Conservation (phyloP, 2,797 vertebrate genomes). For the Glossophaga mutica region DNA sequence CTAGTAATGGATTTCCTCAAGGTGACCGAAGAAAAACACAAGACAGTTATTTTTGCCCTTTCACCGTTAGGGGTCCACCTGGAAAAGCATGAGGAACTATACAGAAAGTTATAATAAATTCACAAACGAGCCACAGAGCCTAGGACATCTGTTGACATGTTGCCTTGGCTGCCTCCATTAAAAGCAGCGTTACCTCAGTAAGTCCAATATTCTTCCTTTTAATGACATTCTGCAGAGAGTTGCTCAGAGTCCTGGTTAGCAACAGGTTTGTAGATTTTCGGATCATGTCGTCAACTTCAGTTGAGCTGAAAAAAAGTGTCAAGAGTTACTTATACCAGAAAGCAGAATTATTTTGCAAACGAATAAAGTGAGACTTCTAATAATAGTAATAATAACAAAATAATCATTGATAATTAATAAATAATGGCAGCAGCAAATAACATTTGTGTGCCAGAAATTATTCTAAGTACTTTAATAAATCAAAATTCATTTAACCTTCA, state of each 20-base stretch:
- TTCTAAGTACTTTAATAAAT: background rate
- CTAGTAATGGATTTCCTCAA: background rate
- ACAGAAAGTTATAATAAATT: background rate
- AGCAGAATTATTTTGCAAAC: background rate
- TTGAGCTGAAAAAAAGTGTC: slow-evolving; percentile 85
- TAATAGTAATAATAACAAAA: background rate
- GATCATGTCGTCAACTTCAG: slow-evolving; percentile 98
- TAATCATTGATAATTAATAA: background rate
- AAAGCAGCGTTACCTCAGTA: slow-evolving; percentile 87
- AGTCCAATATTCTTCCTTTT: slow-evolving; percentile 96
- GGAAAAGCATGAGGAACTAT: background rate
- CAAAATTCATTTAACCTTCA: background rate
- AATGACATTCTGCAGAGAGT: slow-evolving; percentile 94
- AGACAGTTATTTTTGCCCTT: background rate
- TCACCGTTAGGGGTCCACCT: background rate
- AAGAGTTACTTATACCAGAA: background rate
- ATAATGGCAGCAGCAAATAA: background rate
- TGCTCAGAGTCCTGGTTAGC: slow-evolving; percentile 93
- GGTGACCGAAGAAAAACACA: background rate
- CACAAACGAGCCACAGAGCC: background rate
- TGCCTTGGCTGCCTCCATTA: background rate
- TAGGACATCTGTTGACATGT: background rate
- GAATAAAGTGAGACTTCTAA: background rate
- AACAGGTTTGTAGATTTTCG: slow-evolving; percentile 96
- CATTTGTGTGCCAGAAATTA: background rate